Percentiles rank a stretch among this genome's conserved stretches.
These are phyloP conservation scores for Tachina lurida DNA, from an alignment of 2,888 invertebrate species.

Conservation along the genomic window DNA sequence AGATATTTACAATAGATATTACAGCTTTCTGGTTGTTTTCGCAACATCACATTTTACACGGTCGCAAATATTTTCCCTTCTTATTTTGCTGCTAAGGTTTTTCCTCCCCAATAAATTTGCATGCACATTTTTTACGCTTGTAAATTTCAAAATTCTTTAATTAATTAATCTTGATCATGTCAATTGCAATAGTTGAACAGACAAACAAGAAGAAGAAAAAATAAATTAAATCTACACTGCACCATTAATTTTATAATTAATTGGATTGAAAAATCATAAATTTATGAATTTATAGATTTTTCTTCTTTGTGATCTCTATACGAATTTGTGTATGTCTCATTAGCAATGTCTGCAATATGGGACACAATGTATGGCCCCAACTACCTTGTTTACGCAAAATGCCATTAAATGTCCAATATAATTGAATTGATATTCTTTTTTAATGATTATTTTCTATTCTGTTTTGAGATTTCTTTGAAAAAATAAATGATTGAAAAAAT, in stretches of 20 bases:
- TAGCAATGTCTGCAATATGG: constrained; percentile 41
- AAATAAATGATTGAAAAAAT: constrained; percentile 31
- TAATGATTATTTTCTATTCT: constrained; percentile 2
- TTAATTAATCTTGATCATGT: constrained; percentile 58
- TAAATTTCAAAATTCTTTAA: constrained; percentile 44
- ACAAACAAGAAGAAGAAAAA: background rate
- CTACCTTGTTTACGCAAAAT: constrained; percentile 55
- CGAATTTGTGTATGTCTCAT: constrained; percentile 49
- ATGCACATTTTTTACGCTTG: background rate
- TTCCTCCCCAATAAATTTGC: background rate
- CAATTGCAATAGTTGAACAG: constrained; percentile 48
- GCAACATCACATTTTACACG: constrained; percentile 39
- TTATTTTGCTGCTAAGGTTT: background rate
- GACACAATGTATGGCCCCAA: constrained; percentile 49
- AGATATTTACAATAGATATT: constrained; percentile 18
- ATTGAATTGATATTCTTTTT: constrained; percentile 50
- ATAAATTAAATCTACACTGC: constrained; percentile 26
- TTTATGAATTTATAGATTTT: constrained; percentile 41
- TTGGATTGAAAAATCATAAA: constrained; percentile 40
- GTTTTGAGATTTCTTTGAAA: background rate
- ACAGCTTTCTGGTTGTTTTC: constrained; percentile 9
- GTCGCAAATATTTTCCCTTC: background rate
- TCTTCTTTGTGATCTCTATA: constrained; percentile 19
- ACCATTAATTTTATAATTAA: constrained; percentile 60
- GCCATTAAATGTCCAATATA: constrained; percentile 52